Conservation (phyloP, 2,797 vertebrate genomes). For the Oreochromis grahami region DNA sequence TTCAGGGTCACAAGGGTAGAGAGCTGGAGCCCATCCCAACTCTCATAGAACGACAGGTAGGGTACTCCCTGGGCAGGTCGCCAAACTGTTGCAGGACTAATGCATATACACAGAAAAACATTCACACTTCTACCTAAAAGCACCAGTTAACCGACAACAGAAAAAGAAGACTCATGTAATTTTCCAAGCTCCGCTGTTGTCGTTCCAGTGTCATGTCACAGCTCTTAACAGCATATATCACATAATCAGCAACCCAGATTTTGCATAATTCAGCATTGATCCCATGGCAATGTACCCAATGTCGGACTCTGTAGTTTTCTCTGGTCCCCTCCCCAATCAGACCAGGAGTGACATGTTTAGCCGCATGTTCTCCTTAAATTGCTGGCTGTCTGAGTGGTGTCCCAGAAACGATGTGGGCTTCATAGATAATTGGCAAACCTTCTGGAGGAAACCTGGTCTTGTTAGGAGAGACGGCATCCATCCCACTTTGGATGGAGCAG, state of each 20-base stretch:
- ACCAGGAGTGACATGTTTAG: too few species aligned
- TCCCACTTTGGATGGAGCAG: too few species aligned
- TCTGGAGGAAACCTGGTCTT: too few species aligned
- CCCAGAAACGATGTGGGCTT: too few species aligned
- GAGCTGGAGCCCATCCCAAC: not conserved
- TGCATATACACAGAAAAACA: not conserved
- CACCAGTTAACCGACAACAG: not conserved
- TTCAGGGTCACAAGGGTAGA: not conserved
- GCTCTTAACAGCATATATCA: not conserved
- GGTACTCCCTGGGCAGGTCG: not conserved
- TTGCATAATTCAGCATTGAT: not conserved
- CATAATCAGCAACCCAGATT: not conserved
- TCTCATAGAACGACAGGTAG: not conserved
- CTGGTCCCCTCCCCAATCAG: too few species aligned
- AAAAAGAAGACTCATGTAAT: not conserved
- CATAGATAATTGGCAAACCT: too few species aligned
- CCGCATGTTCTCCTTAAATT: too few species aligned
- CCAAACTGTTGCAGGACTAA: not conserved
- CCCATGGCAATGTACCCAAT: not conserved
- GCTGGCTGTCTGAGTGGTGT: too few species aligned
- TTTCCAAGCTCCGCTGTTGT: not conserved
- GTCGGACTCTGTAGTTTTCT: too few species aligned
- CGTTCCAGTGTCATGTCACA: not conserved
- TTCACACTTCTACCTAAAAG: not conserved
- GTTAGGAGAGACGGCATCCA: too few species aligned